Conservation (phyloP, 2,888 invertebrate species). For the Harmothoe impar region DNA sequence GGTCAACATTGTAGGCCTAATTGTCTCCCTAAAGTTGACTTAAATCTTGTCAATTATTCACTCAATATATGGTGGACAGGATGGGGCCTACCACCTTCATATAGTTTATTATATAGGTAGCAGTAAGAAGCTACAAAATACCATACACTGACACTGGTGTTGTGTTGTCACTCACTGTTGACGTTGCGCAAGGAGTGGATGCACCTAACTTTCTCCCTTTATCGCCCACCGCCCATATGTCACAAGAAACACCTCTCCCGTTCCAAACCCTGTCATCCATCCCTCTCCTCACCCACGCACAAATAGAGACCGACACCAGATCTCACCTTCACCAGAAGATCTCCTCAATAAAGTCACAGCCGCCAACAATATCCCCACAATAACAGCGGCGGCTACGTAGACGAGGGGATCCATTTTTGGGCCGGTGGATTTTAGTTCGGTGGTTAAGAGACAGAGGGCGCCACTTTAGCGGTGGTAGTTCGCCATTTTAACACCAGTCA, state of each 20-base stretch:
- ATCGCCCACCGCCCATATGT: background rate
- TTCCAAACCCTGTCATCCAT: no score
- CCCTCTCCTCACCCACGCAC: background rate
- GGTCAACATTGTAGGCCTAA: no score
- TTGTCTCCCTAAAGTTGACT: no score
- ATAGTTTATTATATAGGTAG: no score
- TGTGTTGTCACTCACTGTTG: no score
- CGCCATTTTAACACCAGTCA: background rate
- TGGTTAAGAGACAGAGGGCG: background rate
- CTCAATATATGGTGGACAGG: no score
- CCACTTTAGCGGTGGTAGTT: background rate
- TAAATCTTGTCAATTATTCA: no score
- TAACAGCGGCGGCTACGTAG: slow-evolving; percentile 23
- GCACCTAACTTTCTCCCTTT: background rate
- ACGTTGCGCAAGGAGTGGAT: no score
- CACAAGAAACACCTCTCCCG: background rate
- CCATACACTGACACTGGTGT: no score
- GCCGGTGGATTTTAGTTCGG: background rate
- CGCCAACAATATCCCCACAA: slow-evolving; percentile 8
- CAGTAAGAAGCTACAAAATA: no score
- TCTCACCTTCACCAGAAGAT: background rate
- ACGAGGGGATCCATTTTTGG: slow-evolving; percentile 42
- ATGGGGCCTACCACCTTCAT: no score
- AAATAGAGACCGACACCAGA: background rate
- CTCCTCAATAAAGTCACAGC: slow-evolving; percentile 6